A percentile compares a stretch with the other conserved stretches of the same genome.
These are phyloP conservation scores for Sycophaga agraensis DNA, from an alignment of 1,140 invertebrate species.

Conservation along the genomic window DNA sequence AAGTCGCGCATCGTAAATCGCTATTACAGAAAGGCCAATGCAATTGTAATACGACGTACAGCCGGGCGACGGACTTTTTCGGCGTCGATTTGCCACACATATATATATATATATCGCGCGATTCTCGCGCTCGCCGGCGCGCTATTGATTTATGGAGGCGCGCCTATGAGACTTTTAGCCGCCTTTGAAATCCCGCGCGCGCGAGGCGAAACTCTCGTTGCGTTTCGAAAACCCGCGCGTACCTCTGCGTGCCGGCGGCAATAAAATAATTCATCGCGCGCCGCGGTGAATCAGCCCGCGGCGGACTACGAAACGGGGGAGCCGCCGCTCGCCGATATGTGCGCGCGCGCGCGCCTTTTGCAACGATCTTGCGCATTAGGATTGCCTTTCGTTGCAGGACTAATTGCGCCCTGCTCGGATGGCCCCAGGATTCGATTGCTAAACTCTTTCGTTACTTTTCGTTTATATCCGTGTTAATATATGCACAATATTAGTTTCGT, in stretches of 20 bases:
- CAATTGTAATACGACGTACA: background rate
- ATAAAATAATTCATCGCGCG: background rate
- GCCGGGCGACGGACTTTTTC: background rate
- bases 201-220: background rate
- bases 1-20: conserved; percentile 9
- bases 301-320: background rate
- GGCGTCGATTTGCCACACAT: background rate
- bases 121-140: background rate
- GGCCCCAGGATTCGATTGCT: too few relatives aligned
- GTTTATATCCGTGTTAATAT: too few relatives aligned
- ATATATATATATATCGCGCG: too few relatives aligned
- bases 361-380: too few relatives aligned
- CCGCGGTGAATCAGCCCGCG: background rate
- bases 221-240: background rate
- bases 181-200: background rate
- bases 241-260: background rate
- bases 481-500: too few relatives aligned
- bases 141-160: conserved; percentile 10
- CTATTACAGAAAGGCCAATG: background rate
- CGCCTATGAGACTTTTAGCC: background rate
- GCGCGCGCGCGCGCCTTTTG: too few relatives aligned
- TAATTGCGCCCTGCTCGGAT: too few relatives aligned
- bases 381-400: too few relatives aligned
- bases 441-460: too few relatives aligned
- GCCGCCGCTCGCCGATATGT: too few relatives aligned